Percentiles rank a stretch among this genome's conserved stretches.
phyloP scores from a whole-genome alignment of 2,113 vertebrate species.

The Phoxinus phoxinus region DNA sequence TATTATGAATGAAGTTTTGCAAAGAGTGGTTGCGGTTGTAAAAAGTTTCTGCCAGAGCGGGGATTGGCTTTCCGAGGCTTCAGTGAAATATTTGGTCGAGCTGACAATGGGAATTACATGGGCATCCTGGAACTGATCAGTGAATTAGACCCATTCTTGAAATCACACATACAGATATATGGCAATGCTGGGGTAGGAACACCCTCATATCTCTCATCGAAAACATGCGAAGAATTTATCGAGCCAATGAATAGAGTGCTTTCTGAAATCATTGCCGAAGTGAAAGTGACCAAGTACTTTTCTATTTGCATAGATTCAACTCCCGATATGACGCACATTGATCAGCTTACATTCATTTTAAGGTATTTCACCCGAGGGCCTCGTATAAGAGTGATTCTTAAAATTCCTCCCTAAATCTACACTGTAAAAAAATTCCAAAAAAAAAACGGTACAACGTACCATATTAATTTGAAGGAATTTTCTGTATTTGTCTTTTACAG shows the following conservation, averaged over 20 bases:
- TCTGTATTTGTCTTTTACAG: too few relatives aligned
- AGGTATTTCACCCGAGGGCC: neutral
- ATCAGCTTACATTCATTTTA: neutral
- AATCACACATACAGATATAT: conserved; percentile 12
- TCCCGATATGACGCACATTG: neutral
- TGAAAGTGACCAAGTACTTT: neutral
- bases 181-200: conserved; percentile 6
- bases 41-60: too few relatives aligned
- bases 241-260: neutral
- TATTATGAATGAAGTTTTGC: conserved; percentile 13
- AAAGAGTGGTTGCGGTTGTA: conserved; percentile 5
- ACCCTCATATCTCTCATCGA: neutral
- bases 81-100: conserved; percentile 17
- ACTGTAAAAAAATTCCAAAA: too few relatives aligned
- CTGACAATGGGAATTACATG: conserved; percentile 43
- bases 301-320: neutral
- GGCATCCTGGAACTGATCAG: conserved; percentile 36
- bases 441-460: too few relatives aligned
- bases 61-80: neutral
- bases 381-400: neutral
- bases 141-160: conserved; percentile 36
- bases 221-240: neutral
- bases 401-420: neutral
- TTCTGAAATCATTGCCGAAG: neutral
- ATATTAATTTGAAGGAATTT: too few relatives aligned